phyloP scores from a whole-genome alignment of 2,113 vertebrate genomes.

The Pionites leucogaster region DNA sequence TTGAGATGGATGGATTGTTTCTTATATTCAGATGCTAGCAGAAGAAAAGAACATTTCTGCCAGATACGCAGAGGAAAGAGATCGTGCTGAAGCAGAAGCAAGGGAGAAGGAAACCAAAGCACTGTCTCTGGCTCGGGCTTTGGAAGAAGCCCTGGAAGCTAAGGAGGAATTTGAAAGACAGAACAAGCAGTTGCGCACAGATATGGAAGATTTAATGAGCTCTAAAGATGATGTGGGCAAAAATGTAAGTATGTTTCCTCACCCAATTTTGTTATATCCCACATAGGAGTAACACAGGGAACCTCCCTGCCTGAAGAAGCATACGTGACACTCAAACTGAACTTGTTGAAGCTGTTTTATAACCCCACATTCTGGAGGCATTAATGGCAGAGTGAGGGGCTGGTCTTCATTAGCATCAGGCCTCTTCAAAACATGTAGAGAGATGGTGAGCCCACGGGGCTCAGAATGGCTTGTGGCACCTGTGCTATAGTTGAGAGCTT shows the following conservation, averaged over 20 bases:
- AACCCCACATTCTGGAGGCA: not conserved
- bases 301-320: not conserved
- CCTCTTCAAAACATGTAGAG: not conserved
- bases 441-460: not conserved
- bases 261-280: not conserved
- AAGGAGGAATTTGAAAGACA: conserved; percentile 94
- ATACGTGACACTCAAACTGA: not conserved
- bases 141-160: conserved; percentile 93
- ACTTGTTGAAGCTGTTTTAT: not conserved
- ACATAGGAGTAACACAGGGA: not conserved
- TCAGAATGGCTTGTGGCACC: not conserved
- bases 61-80: conserved; percentile 91
- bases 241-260: conserved; percentile 80
- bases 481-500: not conserved
- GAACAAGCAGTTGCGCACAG: conserved; percentile 93
- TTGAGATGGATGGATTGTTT: not conserved
- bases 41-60: conserved; percentile 95
- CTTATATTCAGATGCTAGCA: conserved; percentile 82
- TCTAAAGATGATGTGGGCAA: conserved; percentile 98
- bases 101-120: conserved; percentile 97
- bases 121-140: conserved; percentile 86
- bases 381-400: not conserved
- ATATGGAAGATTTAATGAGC: conserved; percentile 98
- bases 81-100: conserved; percentile 93
- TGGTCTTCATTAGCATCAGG: not conserved